A percentile compares a stretch with the other conserved stretches of the same genome.
phyloP scores from a whole-genome alignment of 2,113 vertebrate genomes.

The Plecotus auritus region DNA sequence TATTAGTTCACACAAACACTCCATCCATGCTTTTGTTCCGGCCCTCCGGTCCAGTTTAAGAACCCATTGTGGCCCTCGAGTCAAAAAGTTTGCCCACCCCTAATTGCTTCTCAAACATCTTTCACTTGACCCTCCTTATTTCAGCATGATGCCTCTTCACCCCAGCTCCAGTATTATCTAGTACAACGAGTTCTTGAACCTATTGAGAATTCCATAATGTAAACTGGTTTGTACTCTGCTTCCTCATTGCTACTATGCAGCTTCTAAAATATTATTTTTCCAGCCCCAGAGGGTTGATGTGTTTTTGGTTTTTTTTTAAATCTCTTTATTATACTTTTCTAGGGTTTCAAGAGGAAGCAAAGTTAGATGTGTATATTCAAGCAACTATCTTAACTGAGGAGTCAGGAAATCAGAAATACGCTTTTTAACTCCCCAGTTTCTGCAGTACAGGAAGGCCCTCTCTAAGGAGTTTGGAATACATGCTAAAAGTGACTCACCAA shows the following conservation, averaged over 20 bases:
- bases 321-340: background rate
- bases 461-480: background rate
- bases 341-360: slow-evolving; percentile 1
- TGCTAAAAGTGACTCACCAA: background rate
- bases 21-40: no score
- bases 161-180: background rate
- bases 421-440: background rate
- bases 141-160: background rate
- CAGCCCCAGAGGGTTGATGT: background rate
- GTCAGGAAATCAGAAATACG: slow-evolving; percentile 9
- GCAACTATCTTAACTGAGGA: background rate
- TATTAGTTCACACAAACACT: no score
- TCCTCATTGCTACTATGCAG: background rate
- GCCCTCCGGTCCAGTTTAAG: no score
- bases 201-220: background rate
- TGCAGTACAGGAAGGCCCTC: background rate
- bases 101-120: background rate
- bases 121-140: background rate
- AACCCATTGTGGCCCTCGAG: no score
- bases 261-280: slow-evolving; percentile 2
- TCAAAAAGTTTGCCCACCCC: no score
- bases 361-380: background rate
- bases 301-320: background rate
- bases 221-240: background rate
- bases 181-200: background rate